Percentiles rank a stretch among this genome's conserved stretches.
These are phyloP conservation scores for Eilema griseolum DNA, from an alignment of 2,888 invertebrate species.

Conservation along the genomic window DNA sequence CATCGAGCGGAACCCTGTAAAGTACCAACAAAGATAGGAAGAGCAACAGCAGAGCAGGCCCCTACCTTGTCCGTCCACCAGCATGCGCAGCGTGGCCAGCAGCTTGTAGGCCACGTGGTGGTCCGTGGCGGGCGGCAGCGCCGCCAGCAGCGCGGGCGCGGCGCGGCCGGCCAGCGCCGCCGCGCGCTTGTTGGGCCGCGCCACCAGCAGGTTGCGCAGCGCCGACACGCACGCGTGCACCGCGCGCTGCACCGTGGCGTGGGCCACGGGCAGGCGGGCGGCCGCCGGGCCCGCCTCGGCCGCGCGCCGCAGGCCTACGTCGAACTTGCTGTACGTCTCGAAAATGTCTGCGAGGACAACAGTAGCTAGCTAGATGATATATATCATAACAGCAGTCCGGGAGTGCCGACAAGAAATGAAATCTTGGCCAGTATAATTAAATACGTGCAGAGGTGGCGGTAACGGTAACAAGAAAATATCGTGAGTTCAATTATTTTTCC, in stretches of 20 bases:
- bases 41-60: too few species aligned
- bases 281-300: constrained; percentile 50
- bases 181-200: constrained; percentile 90
- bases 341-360: constrained; percentile 68
- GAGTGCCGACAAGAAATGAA: too few species aligned
- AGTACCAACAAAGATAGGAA: too few species aligned
- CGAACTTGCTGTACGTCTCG: constrained; percentile 66
- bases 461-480: too few species aligned
- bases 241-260: constrained; percentile 70
- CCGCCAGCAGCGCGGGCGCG: constrained; percentile 87
- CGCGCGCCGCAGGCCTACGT: constrained; percentile 52
- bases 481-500: too few species aligned
- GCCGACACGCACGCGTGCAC: constrained; percentile 93
- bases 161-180: constrained; percentile 90
- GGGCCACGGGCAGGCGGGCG: constrained; percentile 31
- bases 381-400: too few species aligned
- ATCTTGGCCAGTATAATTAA: too few species aligned
- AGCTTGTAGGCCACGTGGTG: constrained; percentile 95
- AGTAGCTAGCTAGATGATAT: too few species aligned
- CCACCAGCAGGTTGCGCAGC: constrained; percentile 92
- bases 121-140: constrained; percentile 90
- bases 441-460: too few species aligned
- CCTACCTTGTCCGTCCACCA: constrained; percentile 93
- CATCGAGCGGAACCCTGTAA: too few species aligned
- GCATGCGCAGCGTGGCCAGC: constrained; percentile 94